Conservation (phyloP, 1,140 invertebrate genomes). For the Hyphantria cunea region DNA sequence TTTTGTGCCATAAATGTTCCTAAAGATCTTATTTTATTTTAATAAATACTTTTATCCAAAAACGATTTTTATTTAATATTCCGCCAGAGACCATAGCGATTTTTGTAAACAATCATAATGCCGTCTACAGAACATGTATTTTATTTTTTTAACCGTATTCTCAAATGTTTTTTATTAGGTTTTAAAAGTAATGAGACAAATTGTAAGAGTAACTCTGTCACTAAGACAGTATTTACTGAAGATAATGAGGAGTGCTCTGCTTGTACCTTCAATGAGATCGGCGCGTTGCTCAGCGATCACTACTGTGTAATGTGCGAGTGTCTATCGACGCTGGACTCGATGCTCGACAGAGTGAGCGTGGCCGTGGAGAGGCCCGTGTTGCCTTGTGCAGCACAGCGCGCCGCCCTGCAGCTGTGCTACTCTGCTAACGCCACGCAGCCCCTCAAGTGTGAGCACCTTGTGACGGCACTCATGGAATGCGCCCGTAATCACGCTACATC, state of each 20-base stretch:
- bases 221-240: slow-evolving; percentile 5
- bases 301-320: slow-evolving; percentile 23
- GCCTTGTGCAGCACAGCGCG: slow-evolving; percentile 7
- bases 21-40: slow-evolving; percentile 15
- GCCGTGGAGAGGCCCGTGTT: background rate
- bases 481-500: slow-evolving; percentile 5
- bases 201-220: slow-evolving; percentile 1
- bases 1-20: slow-evolving; percentile 27
- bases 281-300: slow-evolving; percentile 15
- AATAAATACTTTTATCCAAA: slow-evolving; percentile 19
- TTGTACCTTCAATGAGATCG: background rate
- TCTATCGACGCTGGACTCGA: background rate
- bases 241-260: slow-evolving; percentile 4
- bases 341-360: slow-evolving; percentile 10
- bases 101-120: slow-evolving; percentile 10
- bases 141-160: slow-evolving; percentile 13
- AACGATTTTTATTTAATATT: slow-evolving; percentile 10
- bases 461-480: slow-evolving; percentile 10
- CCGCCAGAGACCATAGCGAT: slow-evolving; percentile 20
- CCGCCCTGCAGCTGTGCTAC: slow-evolving; percentile 9
- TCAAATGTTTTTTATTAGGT: background rate
- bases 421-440: background rate
- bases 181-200: slow-evolving; percentile 5
- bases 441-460: slow-evolving; percentile 12
- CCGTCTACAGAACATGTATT: slow-evolving; percentile 12